phyloP scores from a whole-genome alignment of 2,113 vertebrate genomes.

The Melanotaenia duboulayi region DNA sequence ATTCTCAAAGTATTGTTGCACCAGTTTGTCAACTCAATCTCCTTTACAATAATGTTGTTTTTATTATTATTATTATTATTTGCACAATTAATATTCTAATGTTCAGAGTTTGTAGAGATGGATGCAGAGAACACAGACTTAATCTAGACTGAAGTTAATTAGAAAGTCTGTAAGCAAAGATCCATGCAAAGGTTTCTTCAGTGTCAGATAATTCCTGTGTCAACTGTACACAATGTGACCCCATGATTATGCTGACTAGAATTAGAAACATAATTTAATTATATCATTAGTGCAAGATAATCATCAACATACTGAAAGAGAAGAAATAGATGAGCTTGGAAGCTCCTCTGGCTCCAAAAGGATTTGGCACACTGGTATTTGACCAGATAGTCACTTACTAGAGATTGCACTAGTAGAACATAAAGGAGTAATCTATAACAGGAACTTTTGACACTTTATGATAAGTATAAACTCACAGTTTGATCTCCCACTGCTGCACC shows the following conservation, averaged over 20 bases:
- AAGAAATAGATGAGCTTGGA: background rate
- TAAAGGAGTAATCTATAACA: constrained; percentile 4
- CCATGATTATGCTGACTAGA: background rate
- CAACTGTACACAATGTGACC: no score
- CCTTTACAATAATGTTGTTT: background rate
- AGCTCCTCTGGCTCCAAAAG: constrained; percentile 11
- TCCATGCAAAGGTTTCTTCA: background rate
- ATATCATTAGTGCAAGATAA: constrained; percentile 16
- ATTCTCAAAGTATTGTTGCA: constrained; percentile 9
- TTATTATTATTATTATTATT: background rate
- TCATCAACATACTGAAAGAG: background rate
- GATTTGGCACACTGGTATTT: constrained; percentile 19
- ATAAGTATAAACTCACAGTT: background rate
- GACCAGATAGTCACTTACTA: constrained; percentile 13
- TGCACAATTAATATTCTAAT: constrained; percentile 10
- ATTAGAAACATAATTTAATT: background rate
- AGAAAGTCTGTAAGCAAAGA: background rate
- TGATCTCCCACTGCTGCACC: constrained; percentile 9
- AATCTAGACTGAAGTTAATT: background rate
- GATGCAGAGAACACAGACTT: constrained; percentile 9
- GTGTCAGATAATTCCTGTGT: background rate
- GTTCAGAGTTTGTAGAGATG: constrained; percentile 11
- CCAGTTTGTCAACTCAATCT: constrained; percentile 2
- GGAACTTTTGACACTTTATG: background rate
- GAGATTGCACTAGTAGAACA: constrained; percentile 21